A percentile compares a stretch with the other conserved stretches of the same genome.
These are phyloP conservation scores for Myotis daubentonii DNA, from an alignment of 2,797 vertebrate genomes.

Conservation along the genomic window DNA sequence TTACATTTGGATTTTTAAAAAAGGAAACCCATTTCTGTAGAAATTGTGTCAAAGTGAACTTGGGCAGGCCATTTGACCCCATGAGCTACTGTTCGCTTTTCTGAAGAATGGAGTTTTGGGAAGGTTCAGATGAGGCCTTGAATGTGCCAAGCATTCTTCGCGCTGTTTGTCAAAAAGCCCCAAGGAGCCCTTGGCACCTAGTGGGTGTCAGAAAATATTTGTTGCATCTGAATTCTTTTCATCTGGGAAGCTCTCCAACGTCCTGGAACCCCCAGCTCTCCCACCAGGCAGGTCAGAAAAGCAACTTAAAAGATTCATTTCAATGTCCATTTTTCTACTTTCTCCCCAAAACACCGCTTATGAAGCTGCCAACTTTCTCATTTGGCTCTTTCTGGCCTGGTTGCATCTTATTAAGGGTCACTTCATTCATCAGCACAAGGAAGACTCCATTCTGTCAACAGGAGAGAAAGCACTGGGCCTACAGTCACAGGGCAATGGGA, in stretches of 20 bases:
- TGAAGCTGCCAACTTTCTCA: conserved; percentile 5
- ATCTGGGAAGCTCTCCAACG: conserved; percentile 54
- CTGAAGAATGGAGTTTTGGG: neutral
- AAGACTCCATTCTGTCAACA: neutral
- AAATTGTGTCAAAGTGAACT: neutral
- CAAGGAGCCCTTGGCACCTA: conserved; percentile 36
- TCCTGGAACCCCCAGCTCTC: conserved; percentile 17
- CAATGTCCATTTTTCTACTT: conserved; percentile 19
- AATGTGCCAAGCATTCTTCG: neutral
- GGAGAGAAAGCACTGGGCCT: neutral
- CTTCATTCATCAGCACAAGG: conserved; percentile 18
- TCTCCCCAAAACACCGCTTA: neutral
- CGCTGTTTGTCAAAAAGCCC: conserved; percentile 43
- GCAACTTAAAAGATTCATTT: conserved; percentile 45
- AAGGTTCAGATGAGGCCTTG: neutral
- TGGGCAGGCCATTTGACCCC: neutral
- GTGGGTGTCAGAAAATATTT: conserved; percentile 14
- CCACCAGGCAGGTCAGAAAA: conserved; percentile 44
- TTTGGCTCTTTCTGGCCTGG: conserved; percentile 21
- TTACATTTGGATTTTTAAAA: neutral
- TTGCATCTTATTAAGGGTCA: conserved; percentile 6
- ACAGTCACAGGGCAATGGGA: neutral
- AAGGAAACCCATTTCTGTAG: neutral
- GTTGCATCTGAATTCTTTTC: conserved; percentile 51
- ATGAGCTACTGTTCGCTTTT: neutral